phyloP scores from a whole-genome alignment of 2,888 invertebrate genomes.

The Aphidius colemani region DNA sequence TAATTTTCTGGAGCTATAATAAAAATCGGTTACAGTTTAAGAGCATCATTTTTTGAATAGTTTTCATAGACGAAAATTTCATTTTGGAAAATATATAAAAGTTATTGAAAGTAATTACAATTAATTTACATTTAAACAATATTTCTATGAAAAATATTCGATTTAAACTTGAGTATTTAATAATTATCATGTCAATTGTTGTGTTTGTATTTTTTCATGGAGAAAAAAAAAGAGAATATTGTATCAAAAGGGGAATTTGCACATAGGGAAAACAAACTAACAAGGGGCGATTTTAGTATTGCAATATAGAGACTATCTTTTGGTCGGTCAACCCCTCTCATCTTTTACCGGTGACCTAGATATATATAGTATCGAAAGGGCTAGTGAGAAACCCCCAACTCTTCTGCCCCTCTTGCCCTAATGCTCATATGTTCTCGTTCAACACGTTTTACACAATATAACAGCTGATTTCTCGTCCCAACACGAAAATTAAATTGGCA shows the following conservation, averaged over 20 bases:
- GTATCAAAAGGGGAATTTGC: constrained; percentile 24
- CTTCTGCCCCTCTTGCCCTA: no score
- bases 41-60: no score
- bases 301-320: constrained; percentile 38
- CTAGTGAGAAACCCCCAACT: constrained; percentile 41
- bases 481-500: not conserved
- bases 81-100: no score
- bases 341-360: constrained; percentile 57
- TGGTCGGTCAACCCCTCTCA: constrained; percentile 54
- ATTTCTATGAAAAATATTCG: no score
- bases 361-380: constrained; percentile 31
- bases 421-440: constrained; percentile 27
- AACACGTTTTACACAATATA: constrained; percentile 17
- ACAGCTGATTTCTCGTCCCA: constrained; percentile 36
- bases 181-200: no score
- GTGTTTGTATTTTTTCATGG: no score
- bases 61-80: no score
- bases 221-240: not conserved
- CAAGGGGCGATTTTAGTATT: constrained; percentile 26
- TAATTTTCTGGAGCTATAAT: no score
- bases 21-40: no score
- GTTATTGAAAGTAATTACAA: no score
- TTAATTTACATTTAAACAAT: no score
- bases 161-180: no score
- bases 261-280: constrained; percentile 37